These are phyloP conservation scores for Heliocidaris erythrogramma DNA, from an alignment of 35 echinoderm and acorn worm genomes.

Conservation along the genomic window DNA sequence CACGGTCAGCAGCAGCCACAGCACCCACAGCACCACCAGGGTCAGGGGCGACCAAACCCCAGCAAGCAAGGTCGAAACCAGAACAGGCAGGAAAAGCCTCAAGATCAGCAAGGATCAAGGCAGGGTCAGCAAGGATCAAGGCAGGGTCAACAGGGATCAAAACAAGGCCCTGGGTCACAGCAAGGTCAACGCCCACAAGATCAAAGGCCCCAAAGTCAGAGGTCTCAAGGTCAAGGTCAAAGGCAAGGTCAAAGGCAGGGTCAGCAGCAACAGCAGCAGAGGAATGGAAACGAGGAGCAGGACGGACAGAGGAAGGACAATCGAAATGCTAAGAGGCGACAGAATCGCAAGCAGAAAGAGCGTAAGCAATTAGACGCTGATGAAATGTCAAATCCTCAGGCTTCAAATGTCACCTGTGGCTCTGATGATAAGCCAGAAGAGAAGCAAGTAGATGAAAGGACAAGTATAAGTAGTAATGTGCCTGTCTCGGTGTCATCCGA, in stretches of 20 bases:
- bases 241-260: constrained; percentile 30
- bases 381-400: not conserved
- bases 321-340: not conserved
- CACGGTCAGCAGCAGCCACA: not conserved
- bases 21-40: not conserved
- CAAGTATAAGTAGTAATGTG: not conserved
- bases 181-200: constrained; percentile 5
- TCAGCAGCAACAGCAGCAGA: not conserved
- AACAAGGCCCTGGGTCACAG: not conserved
- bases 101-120: not conserved
- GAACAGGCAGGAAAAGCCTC: constrained; percentile 21
- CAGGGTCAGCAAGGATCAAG: constrained; percentile 13
- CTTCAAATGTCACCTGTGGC: not conserved
- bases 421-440: not conserved
- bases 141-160: constrained; percentile 13
- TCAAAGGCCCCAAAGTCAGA: not conserved
- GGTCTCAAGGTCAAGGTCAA: constrained; percentile 9
- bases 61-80: constrained; percentile 34
- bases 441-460: not conserved
- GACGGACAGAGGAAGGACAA: not conserved
- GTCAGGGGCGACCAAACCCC: constrained; percentile 29
- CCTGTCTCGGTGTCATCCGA: not conserved
- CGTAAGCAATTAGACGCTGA: not conserved
- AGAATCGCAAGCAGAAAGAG: not conserved
- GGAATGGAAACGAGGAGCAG: not conserved